A percentile compares a stretch with the other conserved stretches of the same genome.
phyloP scores from a whole-genome alignment of 2,113 vertebrate genomes.

The Nannobrachium achirus region DNA sequence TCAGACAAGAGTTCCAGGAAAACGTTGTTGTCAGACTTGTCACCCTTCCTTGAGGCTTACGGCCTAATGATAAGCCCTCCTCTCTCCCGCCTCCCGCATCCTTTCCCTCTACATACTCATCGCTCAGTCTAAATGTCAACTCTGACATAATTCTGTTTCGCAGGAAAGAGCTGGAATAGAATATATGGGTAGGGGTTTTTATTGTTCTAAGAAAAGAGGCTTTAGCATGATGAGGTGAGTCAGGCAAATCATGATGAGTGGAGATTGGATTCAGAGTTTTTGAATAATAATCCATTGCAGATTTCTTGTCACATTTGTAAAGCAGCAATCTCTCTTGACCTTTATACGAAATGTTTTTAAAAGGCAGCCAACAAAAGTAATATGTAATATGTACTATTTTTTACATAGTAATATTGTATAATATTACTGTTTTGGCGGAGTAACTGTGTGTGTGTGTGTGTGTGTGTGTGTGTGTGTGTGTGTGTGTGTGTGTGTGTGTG shows the following conservation, averaged over 20 bases:
- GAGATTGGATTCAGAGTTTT: slow-evolving; percentile 24
- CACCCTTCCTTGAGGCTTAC: slow-evolving; percentile 22
- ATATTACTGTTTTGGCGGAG: too few relatives aligned
- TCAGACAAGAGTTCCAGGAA: slow-evolving; percentile 17
- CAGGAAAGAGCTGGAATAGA: slow-evolving; percentile 17
- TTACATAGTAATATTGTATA: too few relatives aligned
- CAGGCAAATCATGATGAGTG: slow-evolving; percentile 16
- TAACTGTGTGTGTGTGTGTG: too few relatives aligned
- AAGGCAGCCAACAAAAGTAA: too few relatives aligned
- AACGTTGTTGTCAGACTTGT: slow-evolving; percentile 7
- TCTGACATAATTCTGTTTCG: slow-evolving; percentile 24
- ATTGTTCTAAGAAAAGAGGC: slow-evolving; percentile 14
- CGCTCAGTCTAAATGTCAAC: slow-evolving; percentile 43
- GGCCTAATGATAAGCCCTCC: slow-evolving; percentile 25
- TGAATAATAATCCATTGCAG: too few relatives aligned
- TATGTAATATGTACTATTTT: too few relatives aligned
- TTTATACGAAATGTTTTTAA: too few relatives aligned
- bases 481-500: not conserved
- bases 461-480: not conserved
- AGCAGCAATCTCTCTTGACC: too few relatives aligned
- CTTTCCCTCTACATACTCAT: slow-evolving; percentile 2
- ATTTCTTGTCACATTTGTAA: too few relatives aligned
- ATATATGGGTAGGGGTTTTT: not conserved
- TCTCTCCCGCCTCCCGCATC: slow-evolving; percentile 43
- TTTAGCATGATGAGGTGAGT: not conserved